Evolutionary conservation across 2,113 vertebrate species (phyloP).

Genomic region (Phyllostomus hastatus): DNA sequence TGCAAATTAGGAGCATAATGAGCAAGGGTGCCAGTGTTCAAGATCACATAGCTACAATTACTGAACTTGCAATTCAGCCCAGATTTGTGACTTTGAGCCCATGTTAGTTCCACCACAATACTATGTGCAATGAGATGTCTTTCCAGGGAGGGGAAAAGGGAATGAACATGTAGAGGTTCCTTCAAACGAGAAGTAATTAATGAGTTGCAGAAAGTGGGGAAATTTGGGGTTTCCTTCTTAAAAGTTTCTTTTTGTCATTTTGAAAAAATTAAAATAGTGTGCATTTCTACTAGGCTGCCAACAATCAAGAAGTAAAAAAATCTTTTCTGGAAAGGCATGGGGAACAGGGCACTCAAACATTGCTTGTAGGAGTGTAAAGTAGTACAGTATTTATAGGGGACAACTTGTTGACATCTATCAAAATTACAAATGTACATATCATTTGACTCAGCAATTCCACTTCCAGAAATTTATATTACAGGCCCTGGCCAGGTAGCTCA

Average conservation of each 20-base stretch:
- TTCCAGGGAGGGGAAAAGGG: background rate
- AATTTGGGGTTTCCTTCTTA: conserved; percentile 9
- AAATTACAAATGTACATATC: background rate
- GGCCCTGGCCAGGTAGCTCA: too few species aligned
- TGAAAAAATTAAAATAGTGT: background rate
- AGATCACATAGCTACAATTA: background rate
- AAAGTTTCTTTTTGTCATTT: conserved; percentile 41
- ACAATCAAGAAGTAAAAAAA: conserved; percentile 13
- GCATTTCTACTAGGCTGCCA: background rate
- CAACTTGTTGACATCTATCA: background rate
- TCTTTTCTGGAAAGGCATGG: background rate
- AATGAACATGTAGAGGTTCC: background rate
- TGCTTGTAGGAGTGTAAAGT: background rate
- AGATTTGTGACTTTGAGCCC: background rate
- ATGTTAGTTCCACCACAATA: background rate
- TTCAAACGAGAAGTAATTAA: conserved; percentile 10
- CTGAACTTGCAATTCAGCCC: background rate
- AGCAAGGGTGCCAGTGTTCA: background rate
- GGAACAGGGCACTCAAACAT: background rate
- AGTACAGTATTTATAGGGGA: background rate
- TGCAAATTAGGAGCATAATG: background rate
- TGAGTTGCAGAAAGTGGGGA: background rate
- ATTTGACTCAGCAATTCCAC: conserved; percentile 15
- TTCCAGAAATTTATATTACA: conserved; percentile 17
- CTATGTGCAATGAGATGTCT: background rate